phyloP scores from a whole-genome alignment of 2,888 invertebrate species.

The Drosophila helvetica region DNA sequence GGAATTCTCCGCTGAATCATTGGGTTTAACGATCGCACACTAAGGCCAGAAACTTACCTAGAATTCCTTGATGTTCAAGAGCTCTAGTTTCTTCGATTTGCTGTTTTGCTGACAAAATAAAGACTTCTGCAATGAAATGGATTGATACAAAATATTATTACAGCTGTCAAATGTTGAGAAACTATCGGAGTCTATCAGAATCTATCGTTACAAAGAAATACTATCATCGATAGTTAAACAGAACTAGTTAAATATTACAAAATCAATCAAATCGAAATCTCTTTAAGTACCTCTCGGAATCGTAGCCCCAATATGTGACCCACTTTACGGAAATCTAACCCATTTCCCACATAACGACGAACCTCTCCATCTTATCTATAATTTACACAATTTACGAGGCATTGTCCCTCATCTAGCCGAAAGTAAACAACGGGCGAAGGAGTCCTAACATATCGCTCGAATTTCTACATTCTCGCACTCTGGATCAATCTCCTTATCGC shows the following conservation, averaged over 20 bases:
- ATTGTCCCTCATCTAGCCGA: constrained; percentile 2
- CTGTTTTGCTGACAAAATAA: constrained; percentile 34
- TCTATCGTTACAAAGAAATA: too few species aligned
- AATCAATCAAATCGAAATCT: constrained; percentile 37
- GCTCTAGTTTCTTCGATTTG: constrained; percentile 55
- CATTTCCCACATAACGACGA: constrained; percentile 14
- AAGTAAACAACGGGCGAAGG: constrained; percentile 20
- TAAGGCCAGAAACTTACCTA: constrained; percentile 45
- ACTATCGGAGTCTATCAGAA: too few species aligned
- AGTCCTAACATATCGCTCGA: constrained; percentile 2
- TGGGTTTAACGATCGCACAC: not conserved
- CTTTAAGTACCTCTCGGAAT: not conserved
- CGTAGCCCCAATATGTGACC: constrained; percentile 8
- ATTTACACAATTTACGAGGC: constrained; percentile 11
- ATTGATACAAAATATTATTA: not conserved
- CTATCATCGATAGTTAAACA: not conserved
- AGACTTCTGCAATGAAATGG: constrained; percentile 53
- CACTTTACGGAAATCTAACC: constrained; percentile 15
- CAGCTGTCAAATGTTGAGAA: not conserved
- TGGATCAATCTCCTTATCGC: constrained; percentile 47
- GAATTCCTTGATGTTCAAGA: constrained; percentile 5
- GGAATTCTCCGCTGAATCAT: not conserved
- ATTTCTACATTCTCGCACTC: not conserved
- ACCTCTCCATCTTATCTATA: constrained; percentile 16
- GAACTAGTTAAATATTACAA: not conserved